These are phyloP conservation scores for Allobates femoralis DNA, from an alignment of 2,797 vertebrate genomes.

Conservation along the genomic window DNA sequence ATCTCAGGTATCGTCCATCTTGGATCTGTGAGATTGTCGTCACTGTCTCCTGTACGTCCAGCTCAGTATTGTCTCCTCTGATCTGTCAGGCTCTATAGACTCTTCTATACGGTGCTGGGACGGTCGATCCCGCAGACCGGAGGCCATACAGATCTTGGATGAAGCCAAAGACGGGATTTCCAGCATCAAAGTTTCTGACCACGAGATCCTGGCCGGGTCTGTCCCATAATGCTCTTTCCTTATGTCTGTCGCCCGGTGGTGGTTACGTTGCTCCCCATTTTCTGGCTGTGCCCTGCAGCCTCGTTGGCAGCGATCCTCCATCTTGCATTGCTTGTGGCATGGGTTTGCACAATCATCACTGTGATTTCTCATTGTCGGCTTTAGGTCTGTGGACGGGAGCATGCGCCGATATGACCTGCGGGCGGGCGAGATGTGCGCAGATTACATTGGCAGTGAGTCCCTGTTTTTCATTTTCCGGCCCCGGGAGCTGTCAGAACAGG, in stretches of 20 bases:
- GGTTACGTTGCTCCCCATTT: constrained; percentile 30
- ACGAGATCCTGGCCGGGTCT: constrained; percentile 90
- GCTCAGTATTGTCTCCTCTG: background rate
- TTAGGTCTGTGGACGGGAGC: constrained; percentile 89
- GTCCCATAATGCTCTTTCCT: background rate
- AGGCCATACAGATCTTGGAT: constrained; percentile 86
- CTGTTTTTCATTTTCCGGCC: background rate
- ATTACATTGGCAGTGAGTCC: constrained; percentile 89
- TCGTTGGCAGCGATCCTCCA: constrained; percentile 10
- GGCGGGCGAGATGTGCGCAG: constrained; percentile 85
- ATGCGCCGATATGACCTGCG: constrained; percentile 91
- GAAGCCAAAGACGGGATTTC: constrained; percentile 90
- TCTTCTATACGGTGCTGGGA: constrained; percentile 93
- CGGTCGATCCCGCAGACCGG: constrained; percentile 83
- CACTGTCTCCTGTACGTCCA: too few relatives aligned
- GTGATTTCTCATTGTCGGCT: background rate
- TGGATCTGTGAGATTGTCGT: too few relatives aligned
- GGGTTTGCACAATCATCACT: background rate
- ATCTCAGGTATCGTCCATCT: constrained; percentile 82
- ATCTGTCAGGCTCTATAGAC: constrained; percentile 86
- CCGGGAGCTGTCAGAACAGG: background rate
- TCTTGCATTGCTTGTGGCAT: background rate
- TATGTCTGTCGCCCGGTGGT: background rate
- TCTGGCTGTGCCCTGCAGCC: too few relatives aligned
- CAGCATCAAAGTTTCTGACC: constrained; percentile 86